Evolutionary conservation across 2,113 vertebrate species (phyloP), one percentile per base, ranked within the genome.

Genomic region (Caranx ignobilis): DNA sequence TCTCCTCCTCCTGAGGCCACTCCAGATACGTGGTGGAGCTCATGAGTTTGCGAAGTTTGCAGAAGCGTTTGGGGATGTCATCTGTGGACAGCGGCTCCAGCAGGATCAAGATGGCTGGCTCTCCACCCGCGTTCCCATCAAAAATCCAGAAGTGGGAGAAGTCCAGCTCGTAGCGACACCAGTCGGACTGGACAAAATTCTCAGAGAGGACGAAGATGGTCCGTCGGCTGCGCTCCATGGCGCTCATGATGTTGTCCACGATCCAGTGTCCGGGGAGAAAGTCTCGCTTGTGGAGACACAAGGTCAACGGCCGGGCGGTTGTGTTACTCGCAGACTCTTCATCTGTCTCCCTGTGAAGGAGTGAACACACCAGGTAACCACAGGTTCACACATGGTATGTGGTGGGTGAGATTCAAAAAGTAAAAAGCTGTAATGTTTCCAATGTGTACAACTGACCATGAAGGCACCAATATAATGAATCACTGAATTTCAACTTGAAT

Each of bases 91-190:
- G 95, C 2, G 96, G 96, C 77, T 97, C 97, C 86, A 99, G 88
- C 2, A 98, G 93, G 18, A 99, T 16, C 1, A 98, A 87, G 54
- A 99, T 95, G 0, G 86, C 95, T 0, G 94, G 84, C 0, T 97
- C 95, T 0, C 95, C 87, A 0, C 57, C 52, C 2, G 55, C 39
- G 41, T 94, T 93, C 76, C 97, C 96, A 0, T 97, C 96, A 3
- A 97, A 96, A 68, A 99, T 95, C 41, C 96, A 95, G 26, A 26
- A 26, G 26, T 26, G 26, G 26, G 26, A 26, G 26, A 26, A 98
- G 89, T 99, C 96, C 89, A 99, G 94, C 75, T 99, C 97, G 0
- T 98, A 98, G n/a, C 95, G 96, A 90, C 97, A 99, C 97, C 97
- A 99, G 78, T 98, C 97, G 0, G 97, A 98, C 76, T 69, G 93